A percentile compares a stretch with the other conserved stretches of the same genome.
These are phyloP conservation scores for Bothrops jararaca DNA, from an alignment of 2,113 vertebrate species.

Conservation along the genomic window DNA sequence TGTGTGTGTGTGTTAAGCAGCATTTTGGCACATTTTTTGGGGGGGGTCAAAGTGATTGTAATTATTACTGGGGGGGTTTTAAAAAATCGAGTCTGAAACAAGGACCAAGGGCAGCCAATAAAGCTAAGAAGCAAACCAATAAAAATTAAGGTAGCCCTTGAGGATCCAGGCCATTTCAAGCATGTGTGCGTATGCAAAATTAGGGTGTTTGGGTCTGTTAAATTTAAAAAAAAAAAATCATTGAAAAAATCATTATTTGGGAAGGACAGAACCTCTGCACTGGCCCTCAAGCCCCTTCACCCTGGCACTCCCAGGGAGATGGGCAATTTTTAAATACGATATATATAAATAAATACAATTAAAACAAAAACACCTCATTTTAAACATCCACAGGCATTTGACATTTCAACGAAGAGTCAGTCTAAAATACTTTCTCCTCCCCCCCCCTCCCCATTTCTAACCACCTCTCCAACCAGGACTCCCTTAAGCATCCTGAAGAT, in stretches of 20 bases:
- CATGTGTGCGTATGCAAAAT: neutral
- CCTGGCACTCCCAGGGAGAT: neutral
- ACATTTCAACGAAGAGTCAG: neutral
- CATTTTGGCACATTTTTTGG: too few species aligned
- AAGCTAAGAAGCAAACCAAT: neutral
- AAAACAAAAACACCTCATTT: neutral
- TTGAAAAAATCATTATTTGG: neutral
- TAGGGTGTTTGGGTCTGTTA: neutral
- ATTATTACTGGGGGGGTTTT: too few species aligned
- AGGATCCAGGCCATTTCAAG: neutral
- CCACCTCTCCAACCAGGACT: neutral
- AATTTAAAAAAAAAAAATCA: neutral
- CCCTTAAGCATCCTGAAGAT: neutral
- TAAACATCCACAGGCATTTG: neutral
- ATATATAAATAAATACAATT: neutral
- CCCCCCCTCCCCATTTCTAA: neutral
- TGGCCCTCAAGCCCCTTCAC: neutral
- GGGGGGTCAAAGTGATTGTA: too few species aligned
- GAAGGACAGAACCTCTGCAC: neutral
- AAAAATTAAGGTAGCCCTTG: too few species aligned
- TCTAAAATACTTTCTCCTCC: neutral
- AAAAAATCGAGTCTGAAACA: neutral
- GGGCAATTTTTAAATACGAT: neutral
- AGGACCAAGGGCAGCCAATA: neutral
- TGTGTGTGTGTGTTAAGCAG: too few species aligned